These are phyloP conservation scores for Cathartes aura DNA, from an alignment of 2,113 vertebrate genomes.

Conservation along the genomic window DNA sequence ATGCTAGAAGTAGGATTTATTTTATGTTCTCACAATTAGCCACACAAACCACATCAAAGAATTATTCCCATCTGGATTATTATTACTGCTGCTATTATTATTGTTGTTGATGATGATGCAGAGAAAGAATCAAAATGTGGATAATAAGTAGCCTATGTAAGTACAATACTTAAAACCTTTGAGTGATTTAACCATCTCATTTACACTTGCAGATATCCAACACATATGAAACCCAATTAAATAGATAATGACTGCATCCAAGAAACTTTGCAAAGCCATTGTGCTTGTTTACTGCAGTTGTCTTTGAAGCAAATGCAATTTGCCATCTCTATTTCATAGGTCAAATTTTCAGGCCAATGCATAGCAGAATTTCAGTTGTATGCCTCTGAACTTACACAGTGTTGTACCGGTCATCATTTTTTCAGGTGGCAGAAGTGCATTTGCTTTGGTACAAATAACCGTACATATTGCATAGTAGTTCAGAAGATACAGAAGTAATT, in stretches of 20 bases:
- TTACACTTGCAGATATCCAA: background rate
- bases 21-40: conserved; percentile 1
- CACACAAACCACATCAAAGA: background rate
- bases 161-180: background rate
- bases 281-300: background rate
- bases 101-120: background rate
- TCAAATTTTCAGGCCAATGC: background rate
- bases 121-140: conserved; percentile 4
- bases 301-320: background rate
- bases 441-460: background rate
- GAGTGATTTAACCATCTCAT: background rate
- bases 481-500: background rate
- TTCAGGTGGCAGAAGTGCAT: background rate
- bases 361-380: background rate
- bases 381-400: background rate
- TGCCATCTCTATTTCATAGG: background rate
- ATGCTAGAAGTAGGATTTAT: background rate
- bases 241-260: background rate
- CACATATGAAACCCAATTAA: background rate
- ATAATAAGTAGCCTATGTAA: background rate
- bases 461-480: background rate
- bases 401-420: background rate
- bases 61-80: background rate
- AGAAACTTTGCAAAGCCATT: background rate
- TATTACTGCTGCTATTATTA: background rate